Base-by-base conservation (phyloP, 2,888 invertebrate species). In the Pristionchus maxplancki region DNA sequence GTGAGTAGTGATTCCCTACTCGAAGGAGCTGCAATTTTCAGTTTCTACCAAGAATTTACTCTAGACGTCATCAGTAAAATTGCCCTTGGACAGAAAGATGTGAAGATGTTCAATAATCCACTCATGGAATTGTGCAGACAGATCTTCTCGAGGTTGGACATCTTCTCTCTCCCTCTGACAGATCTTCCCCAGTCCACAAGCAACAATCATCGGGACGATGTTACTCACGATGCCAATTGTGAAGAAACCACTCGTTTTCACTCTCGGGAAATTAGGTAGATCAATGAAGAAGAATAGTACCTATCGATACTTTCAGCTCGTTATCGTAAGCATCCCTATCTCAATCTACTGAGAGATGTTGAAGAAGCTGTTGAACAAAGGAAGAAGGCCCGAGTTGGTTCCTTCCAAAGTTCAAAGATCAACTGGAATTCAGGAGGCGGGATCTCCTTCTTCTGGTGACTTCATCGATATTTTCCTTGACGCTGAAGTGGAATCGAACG, bases 391-490 rank as follows among this genome's bases (percentile, higher is more conserved):
- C 44, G 86, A 34, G 71, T 71, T 4, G 3, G 53, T 28, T 17
- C 8, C 13, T 20, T 1, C 8, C 17, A 67, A 2, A 67, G 31
- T 44, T 48, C 48, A 71, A 31, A 34, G 37, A 67, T 87, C 37
- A 28, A 17, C 9, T 24, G n/a, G 9, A 8, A 15, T 81, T 53
- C 6, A 88, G 88, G 88, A 88, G 20, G 28, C 44, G 40, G 88
- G 88, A 28, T 31, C 83, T 44, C 34, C 62, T 50, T 50, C 62
- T 62, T 37, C 82, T 62, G 34, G 62, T 31, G 94, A 94, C 87
- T 94, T 94, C 87, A 93, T 94, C 83, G 94, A 94, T 87, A 89
- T 94, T 64, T 93, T 94, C 89, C 89, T 94, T 24, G 91, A 94
- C 34, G 90, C 91, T 6, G 90, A 91, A 44, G 84, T 89, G 6